These are phyloP conservation scores for Linepithema humile DNA, from an alignment of 1,140 invertebrate genomes.

Conservation along the genomic window DNA sequence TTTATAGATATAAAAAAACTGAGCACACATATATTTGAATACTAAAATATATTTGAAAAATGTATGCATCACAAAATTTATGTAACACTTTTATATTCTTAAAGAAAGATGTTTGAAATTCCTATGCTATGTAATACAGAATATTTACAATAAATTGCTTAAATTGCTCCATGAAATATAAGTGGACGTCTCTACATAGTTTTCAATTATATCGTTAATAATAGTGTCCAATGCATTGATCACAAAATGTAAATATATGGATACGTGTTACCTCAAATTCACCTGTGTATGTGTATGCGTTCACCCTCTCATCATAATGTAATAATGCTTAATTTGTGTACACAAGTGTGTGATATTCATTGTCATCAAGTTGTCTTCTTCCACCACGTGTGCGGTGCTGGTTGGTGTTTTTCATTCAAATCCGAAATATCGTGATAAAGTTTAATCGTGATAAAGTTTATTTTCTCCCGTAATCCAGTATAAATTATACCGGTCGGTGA, in stretches of 20 bases:
- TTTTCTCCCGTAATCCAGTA: conserved; percentile 48
- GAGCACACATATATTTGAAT: not conserved
- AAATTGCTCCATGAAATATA: no score
- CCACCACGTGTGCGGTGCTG: not conserved
- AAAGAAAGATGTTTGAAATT: no score
- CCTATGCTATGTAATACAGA: no score
- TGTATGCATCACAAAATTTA: no score
- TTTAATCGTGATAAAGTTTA: conserved; percentile 34
- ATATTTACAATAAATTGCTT: no score
- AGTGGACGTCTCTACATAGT: no score
- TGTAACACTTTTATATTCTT: no score
- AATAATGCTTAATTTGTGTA: not conserved
- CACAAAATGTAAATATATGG: not conserved
- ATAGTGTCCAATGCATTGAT: no score
- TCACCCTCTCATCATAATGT: conserved; percentile 1
- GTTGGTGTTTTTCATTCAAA: not conserved
- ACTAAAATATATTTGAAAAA: no score
- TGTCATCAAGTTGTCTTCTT: conserved; percentile 4
- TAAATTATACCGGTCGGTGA: conserved; percentile 6
- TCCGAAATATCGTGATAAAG: conserved; percentile 54
- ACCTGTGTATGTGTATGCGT: not conserved
- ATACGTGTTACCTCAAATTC: not conserved
- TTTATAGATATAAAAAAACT: not conserved
- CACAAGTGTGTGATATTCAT: not conserved
- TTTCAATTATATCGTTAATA: no score